These are phyloP conservation scores for Lonchura striata DNA, from an alignment of 2,113 vertebrate genomes.

Conservation along the genomic window DNA sequence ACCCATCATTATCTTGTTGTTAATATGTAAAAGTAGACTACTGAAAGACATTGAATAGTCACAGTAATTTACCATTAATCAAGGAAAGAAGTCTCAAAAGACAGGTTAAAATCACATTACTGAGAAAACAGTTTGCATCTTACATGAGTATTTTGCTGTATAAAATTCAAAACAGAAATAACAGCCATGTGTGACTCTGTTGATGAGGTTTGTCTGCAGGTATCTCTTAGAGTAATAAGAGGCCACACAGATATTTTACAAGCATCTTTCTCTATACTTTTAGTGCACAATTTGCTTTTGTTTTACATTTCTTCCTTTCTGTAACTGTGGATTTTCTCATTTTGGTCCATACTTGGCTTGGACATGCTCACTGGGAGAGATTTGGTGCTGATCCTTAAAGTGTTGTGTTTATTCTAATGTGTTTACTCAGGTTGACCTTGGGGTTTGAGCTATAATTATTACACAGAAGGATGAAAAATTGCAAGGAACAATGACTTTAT, in stretches of 20 bases:
- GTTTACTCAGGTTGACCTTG: constrained; percentile 49
- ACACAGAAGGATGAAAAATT: constrained; percentile 33
- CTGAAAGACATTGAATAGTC: constrained; percentile 54
- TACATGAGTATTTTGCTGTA: neutral
- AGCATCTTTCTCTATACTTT: neutral
- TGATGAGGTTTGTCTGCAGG: neutral
- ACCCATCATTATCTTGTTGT: constrained; percentile 60
- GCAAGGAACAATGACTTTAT: neutral
- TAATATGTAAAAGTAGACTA: constrained; percentile 58
- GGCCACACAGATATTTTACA: neutral
- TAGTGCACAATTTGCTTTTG: neutral
- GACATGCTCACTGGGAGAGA: neutral
- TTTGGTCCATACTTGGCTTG: neutral
- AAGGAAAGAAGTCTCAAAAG: neutral
- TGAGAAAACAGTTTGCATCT: neutral
- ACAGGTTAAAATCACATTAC: constrained; percentile 17
- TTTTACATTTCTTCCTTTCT: neutral
- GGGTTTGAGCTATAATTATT: constrained; percentile 54
- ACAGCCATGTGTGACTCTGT: neutral
- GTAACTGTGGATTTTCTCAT: neutral
- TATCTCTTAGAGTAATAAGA: neutral
- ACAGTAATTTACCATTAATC: constrained; percentile 14
- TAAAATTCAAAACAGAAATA: neutral
- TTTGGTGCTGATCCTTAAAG: neutral
- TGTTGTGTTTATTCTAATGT: constrained; percentile 29